These are phyloP conservation scores for Acanthurus lineatus DNA, from an alignment of 2,797 vertebrate genomes.

Conservation along the genomic window DNA sequence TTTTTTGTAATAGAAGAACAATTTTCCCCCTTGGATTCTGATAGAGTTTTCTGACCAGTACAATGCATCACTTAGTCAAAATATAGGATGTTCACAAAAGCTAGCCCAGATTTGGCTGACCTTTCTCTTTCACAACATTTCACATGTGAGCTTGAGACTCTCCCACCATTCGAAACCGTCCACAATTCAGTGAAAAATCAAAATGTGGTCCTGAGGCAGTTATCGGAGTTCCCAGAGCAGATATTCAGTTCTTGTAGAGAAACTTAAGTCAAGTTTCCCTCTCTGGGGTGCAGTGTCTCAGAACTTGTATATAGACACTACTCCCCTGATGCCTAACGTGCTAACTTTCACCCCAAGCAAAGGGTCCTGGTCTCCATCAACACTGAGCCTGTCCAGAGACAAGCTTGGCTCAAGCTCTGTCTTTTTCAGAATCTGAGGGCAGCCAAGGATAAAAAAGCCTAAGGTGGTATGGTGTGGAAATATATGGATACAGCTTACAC, in stretches of 20 bases:
- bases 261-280: slow-evolving; percentile 65
- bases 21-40: slow-evolving; percentile 30
- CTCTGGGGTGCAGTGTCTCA: slow-evolving; percentile 70
- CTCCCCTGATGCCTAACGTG: slow-evolving; percentile 63
- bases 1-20: neutral
- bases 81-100: slow-evolving; percentile 39
- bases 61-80: slow-evolving; percentile 51
- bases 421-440: slow-evolving; percentile 54
- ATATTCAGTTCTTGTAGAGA: slow-evolving; percentile 63
- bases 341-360: slow-evolving; percentile 65
- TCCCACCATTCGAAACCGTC: slow-evolving; percentile 54
- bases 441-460: slow-evolving; percentile 65
- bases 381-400: slow-evolving; percentile 66
- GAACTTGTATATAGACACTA: slow-evolving; percentile 51
- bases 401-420: slow-evolving; percentile 52
- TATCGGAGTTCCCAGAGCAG: slow-evolving; percentile 60
- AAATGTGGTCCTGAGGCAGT: slow-evolving; percentile 65
- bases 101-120: slow-evolving; percentile 52
- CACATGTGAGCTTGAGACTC: slow-evolving; percentile 51
- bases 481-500: slow-evolving; percentile 43
- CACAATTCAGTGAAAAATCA: slow-evolving; percentile 49
- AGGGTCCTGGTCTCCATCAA: slow-evolving; percentile 71
- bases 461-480: slow-evolving; percentile 59
- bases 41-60: slow-evolving; percentile 18
- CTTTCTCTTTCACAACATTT: slow-evolving; percentile 45